These are phyloP conservation scores for Trematomus bernacchii DNA, from an alignment of 2,797 vertebrate genomes.

Conservation along the genomic window DNA sequence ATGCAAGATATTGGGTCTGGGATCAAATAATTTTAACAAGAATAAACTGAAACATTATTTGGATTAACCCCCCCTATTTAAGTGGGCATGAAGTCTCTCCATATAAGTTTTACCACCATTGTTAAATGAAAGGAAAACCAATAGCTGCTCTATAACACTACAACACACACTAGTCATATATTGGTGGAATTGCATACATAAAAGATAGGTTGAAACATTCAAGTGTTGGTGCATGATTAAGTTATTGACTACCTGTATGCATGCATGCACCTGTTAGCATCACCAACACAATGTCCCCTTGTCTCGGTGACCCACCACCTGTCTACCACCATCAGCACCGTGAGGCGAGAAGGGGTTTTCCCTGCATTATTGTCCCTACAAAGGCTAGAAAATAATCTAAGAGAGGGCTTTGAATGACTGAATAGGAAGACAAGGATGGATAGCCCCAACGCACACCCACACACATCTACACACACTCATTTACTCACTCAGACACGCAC, in stretches of 20 bases:
- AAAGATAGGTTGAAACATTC: too few relatives aligned
- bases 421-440: conserved; percentile 50
- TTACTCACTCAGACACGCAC: conserved; percentile 16
- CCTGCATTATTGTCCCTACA: conserved; percentile 42
- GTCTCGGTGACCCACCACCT: conserved; percentile 77
- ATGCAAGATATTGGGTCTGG: background rate
- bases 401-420: conserved; percentile 37
- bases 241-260: background rate
- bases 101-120: background rate
- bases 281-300: conserved; percentile 81
- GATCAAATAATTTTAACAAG: background rate
- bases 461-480: background rate
- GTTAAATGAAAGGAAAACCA: background rate
- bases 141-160: background rate
- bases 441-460: background rate
- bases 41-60: background rate
- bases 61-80: background rate
- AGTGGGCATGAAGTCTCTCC: background rate
- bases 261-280: conserved; percentile 84
- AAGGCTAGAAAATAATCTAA: conserved; percentile 34
- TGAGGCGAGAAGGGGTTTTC: conserved; percentile 79
- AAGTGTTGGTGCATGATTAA: too few relatives aligned
- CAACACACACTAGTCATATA: background rate
- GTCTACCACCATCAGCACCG: conserved; percentile 51
- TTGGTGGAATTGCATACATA: background rate